Evolutionary conservation across 2,797 vertebrate genomes (phyloP), one percentile per base, ranked within the genome.

Genomic region (Galago senegalensis): DNA sequence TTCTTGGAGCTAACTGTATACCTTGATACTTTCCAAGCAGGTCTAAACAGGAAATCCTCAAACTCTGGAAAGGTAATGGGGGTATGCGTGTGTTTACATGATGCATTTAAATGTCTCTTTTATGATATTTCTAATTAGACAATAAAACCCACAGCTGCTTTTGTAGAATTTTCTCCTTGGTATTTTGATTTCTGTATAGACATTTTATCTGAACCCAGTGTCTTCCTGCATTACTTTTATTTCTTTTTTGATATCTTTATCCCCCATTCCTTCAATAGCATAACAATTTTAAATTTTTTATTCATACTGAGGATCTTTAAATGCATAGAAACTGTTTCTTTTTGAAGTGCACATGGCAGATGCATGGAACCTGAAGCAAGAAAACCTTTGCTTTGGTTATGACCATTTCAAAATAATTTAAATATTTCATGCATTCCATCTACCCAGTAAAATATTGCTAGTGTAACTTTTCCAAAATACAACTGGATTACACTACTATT

Each of bases 21-120:
- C 5, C 31, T 37, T 29, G 40, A 7, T 83, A 11, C 40, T 34
- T 60, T 88, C n/a, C 77, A 65, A 29, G 4, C 40, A 46, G 13
- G 2, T 37, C 49, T 67, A 84, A 40, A 89, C 72, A 72, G 27
- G 53, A 81, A 81, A 34, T 77, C 63, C 2, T 63, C 56, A 86
- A 72, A 43, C 21, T 63, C 7, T 16, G 16, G 81, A 96, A 92
- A 93, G 56, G 2, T 37, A 43, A 17, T 27, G 5, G 43, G 21
- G 70, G 49, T 37, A 14, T 14, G 17, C 40, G 46, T 53, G 49
- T 53, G 91, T 76, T 96, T 85, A 87, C 13, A 87, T 40, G 34
- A 16, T 61, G 70, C 40, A 14, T 76, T 5, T 29, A 85, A 97
- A 27, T 56, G 23, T 72, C 13, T 7, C 75, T 20, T 72, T 25